These are phyloP conservation scores for Pangasius mekongensis DNA, from an alignment of 2,797 vertebrate genomes.

Conservation along the genomic window DNA sequence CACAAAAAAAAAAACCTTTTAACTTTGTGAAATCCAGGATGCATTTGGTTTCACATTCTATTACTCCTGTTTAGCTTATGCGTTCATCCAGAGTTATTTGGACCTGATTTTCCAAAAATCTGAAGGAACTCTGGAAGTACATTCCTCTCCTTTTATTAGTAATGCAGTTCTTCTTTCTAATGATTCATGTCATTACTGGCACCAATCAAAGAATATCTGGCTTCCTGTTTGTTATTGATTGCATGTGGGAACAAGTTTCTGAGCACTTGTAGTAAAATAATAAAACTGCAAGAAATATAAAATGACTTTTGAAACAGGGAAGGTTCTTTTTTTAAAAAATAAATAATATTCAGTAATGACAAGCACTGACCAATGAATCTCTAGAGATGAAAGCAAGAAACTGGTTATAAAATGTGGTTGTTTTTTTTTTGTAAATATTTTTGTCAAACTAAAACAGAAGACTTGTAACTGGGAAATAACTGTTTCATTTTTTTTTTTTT, in stretches of 20 bases:
- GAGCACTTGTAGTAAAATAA: conserved; percentile 58
- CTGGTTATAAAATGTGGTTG: conserved; percentile 60
- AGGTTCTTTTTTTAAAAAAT: conserved; percentile 17
- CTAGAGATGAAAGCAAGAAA: conserved; percentile 42
- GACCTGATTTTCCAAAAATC: conserved; percentile 23
- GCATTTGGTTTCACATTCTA: conserved; percentile 49
- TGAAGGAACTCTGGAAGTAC: conserved; percentile 36
- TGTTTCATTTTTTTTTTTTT: conserved; percentile 54
- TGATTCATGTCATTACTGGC: conserved; percentile 80
- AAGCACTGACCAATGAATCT: conserved; percentile 56
- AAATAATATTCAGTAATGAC: conserved; percentile 43
- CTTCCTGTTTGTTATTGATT: conserved; percentile 83
- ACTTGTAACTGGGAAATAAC: conserved; percentile 75
- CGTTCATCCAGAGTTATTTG: conserved; percentile 25
- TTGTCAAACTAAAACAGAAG: conserved; percentile 77
- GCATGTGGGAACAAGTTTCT: conserved; percentile 74
- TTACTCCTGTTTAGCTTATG: conserved; percentile 32
- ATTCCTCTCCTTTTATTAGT: conserved; percentile 59
- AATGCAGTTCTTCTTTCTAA: conserved; percentile 77
- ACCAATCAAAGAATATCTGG: conserved; percentile 78
- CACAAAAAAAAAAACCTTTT: conserved; percentile 43
- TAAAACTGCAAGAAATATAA: conserved; percentile 54
- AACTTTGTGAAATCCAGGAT: conserved; percentile 52
- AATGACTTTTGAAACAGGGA: conserved; percentile 49
- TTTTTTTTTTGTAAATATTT: conserved; percentile 79